A percentile compares a stretch with the other conserved stretches of the same genome.
Conservation (phyloP, 2,797 vertebrate genomes). For the Rhinichthys osculus region DNA sequence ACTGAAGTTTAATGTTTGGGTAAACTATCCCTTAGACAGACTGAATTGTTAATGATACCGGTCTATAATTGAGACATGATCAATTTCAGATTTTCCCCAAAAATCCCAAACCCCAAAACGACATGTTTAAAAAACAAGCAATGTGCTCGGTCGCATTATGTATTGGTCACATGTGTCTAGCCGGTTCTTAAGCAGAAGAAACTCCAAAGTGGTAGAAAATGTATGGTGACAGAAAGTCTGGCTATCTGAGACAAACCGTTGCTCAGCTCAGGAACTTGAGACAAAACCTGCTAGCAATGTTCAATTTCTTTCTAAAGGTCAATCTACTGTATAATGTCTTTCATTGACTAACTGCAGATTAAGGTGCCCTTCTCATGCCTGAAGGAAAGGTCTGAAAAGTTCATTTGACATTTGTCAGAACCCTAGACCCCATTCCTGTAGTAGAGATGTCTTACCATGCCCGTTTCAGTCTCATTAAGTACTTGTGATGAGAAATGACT, state of each 20-base stretch:
- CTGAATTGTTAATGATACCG: not conserved
- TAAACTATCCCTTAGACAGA: not conserved
- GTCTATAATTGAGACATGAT: no score
- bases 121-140: not conserved
- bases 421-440: constrained; percentile 50
- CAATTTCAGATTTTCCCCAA: not conserved
- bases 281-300: constrained; percentile 26
- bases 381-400: constrained; percentile 49
- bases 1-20: not conserved
- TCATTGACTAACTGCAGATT: constrained; percentile 50
- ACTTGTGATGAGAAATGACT: constrained; percentile 67
- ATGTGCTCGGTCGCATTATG: not conserved
- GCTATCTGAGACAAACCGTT: not conserved
- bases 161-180: not conserved
- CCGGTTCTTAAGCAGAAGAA: not conserved
- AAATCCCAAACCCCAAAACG: not conserved
- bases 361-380: constrained; percentile 44
- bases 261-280: not conserved
- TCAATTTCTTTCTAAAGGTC: constrained; percentile 53
- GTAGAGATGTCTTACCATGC: constrained; percentile 56
- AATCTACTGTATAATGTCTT: constrained; percentile 41
- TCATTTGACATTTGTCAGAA: constrained; percentile 61
- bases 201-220: not conserved
- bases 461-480: constrained; percentile 67
- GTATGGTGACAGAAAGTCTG: not conserved